These are phyloP conservation scores for Clusia tigrina DNA, from an alignment of 2,888 invertebrate species.

Conservation along the genomic window DNA sequence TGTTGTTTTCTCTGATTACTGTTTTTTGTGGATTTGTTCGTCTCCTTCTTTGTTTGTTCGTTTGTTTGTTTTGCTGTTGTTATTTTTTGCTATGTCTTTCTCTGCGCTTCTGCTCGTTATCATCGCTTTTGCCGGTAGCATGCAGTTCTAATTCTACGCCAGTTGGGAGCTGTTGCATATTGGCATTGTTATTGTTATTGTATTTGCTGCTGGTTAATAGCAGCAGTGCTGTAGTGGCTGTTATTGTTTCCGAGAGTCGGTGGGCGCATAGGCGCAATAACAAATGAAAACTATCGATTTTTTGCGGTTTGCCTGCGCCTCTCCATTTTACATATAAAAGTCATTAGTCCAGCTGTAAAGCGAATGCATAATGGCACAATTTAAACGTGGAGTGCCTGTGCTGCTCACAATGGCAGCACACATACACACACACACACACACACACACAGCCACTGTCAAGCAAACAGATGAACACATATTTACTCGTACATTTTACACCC, in stretches of 20 bases:
- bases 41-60: neutral
- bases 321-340: slow-evolving; percentile 47
- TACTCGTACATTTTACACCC: neutral
- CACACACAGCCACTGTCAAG: neutral
- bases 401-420: slow-evolving; percentile 2
- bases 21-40: neutral
- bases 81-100: too few relatives aligned
- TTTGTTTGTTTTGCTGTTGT: neutral
- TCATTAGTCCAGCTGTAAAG: slow-evolving; percentile 45
- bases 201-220: neutral
- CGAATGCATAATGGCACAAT: slow-evolving; percentile 55
- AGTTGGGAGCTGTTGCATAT: neutral
- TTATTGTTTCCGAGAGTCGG: neutral
- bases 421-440: neutral
- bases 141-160: neutral
- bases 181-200: neutral
- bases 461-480: neutral
- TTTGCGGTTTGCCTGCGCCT: slow-evolving; percentile 21
- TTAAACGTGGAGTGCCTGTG: slow-evolving; percentile 36
- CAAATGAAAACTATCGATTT: slow-evolving; percentile 6
- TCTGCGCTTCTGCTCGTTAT: neutral
- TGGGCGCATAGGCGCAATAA: neutral
- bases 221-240: neutral
- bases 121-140: neutral
- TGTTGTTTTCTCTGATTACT: neutral